Conservation (phyloP, 2,797 vertebrate species). For the Rhinichthys osculus region DNA sequence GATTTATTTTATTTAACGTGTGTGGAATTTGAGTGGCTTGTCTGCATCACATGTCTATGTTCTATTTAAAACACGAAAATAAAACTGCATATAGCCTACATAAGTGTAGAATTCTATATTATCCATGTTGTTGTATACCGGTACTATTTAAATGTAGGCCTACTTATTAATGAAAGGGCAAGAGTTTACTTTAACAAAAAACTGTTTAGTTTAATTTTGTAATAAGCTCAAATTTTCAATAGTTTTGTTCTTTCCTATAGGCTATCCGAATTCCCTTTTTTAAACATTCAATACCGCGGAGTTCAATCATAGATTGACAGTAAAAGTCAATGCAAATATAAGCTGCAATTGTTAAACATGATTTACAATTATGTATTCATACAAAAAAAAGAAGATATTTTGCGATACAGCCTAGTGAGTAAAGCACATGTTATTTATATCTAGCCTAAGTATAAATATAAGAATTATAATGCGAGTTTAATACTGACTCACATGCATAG, state of each 20-base stretch:
- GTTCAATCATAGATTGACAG: not conserved
- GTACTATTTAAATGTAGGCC: not conserved
- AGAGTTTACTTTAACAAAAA: not conserved
- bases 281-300: not conserved
- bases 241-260: not conserved
- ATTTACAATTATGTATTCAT: not conserved
- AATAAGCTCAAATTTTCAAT: not conserved
- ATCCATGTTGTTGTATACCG: not conserved
- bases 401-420: not conserved
- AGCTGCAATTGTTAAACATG: too few species aligned
- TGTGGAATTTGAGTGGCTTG: not conserved
- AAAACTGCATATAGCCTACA: conserved; percentile 1
- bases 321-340: not conserved
- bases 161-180: not conserved
- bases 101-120: not conserved
- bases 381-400: not conserved
- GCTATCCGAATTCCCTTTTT: not conserved
- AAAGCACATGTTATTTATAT: not conserved
- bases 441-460: not conserved
- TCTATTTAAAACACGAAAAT: not conserved
- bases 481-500: not conserved
- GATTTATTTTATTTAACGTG: not conserved
- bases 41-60: not conserved
- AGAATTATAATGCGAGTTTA: not conserved
- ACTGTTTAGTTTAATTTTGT: not conserved